A percentile compares a stretch with the other conserved stretches of the same genome.
phyloP scores from a whole-genome alignment of 2,113 vertebrate genomes.

The Struthidea cinerea region DNA sequence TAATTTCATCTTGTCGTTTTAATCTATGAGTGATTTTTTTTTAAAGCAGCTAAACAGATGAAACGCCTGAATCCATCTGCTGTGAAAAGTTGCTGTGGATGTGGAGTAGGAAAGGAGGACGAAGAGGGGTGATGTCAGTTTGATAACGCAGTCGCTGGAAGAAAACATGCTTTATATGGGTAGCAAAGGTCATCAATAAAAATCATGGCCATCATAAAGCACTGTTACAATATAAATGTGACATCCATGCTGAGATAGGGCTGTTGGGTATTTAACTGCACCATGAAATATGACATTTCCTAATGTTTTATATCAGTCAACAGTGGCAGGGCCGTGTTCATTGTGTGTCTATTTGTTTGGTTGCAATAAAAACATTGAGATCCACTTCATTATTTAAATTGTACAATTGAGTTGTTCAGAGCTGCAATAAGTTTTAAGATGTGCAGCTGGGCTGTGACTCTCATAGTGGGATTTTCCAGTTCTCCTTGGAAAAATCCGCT shows the following conservation, averaged over 20 bases:
- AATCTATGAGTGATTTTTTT: not conserved
- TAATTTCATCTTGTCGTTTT: not conserved
- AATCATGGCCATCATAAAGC: not conserved
- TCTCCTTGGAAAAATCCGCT: not conserved
- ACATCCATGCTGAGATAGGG: not conserved
- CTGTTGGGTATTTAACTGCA: not conserved
- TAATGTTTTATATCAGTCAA: not conserved
- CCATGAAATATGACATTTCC: not conserved
- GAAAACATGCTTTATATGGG: not conserved
- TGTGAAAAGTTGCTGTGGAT: not conserved
- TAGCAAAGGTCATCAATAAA: not conserved
- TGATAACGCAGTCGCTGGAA: not conserved
- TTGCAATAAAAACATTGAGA: not conserved
- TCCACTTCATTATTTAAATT: slow-evolving; percentile 1
- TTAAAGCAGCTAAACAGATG: not conserved
- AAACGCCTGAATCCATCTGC: not conserved
- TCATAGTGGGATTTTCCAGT: not conserved
- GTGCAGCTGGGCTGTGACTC: not conserved
- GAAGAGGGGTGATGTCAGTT: not conserved
- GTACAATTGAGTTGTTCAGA: not conserved
- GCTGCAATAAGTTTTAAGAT: not conserved
- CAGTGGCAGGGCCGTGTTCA: not conserved
- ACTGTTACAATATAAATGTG: not conserved
- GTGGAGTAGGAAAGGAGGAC: not conserved
- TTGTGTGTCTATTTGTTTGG: not conserved